These are phyloP conservation scores for Lycia hirtaria DNA, from an alignment of 2,888 invertebrate genomes.

Conservation along the genomic window DNA sequence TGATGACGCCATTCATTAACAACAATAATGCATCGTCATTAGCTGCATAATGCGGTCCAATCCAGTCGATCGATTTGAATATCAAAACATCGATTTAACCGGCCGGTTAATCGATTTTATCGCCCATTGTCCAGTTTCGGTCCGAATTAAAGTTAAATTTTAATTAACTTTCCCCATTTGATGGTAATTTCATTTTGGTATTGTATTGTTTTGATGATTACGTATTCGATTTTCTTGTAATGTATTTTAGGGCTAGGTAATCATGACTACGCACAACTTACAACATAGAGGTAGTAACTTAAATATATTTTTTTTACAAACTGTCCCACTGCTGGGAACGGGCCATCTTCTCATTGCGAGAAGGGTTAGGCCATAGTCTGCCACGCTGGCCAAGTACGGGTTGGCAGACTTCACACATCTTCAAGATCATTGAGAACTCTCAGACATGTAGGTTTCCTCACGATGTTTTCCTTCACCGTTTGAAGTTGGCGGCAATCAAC, in stretches of 20 bases:
- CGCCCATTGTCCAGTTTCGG: conserved; percentile 65
- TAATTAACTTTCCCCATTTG: conserved; percentile 42
- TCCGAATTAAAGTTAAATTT: conserved; percentile 40
- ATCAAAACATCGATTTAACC: conserved; percentile 60
- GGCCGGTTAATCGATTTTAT: conserved; percentile 61
- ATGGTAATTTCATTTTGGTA: conserved; percentile 32
- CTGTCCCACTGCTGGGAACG: no score
- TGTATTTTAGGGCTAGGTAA: background rate
- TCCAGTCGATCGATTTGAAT: conserved; percentile 59
- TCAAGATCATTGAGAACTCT: no score
- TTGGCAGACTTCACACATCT: no score
- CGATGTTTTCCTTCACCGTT: no score
- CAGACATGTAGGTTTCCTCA: no score
- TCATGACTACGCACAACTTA: background rate
- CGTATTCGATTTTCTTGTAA: conserved; percentile 13
- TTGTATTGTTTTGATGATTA: conserved; percentile 30
- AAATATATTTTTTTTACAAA: no score
- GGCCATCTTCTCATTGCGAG: no score
- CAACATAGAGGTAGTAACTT: no score
- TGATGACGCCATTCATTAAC: conserved; percentile 49
- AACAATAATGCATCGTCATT: conserved; percentile 52
- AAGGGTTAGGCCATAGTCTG: no score
- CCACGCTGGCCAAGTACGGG: no score
- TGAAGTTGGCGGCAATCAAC: no score
- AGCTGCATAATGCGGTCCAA: conserved; percentile 53